Base-by-base conservation (phyloP, 1,140 invertebrate species). In the Drosophila novamexicana region DNA sequence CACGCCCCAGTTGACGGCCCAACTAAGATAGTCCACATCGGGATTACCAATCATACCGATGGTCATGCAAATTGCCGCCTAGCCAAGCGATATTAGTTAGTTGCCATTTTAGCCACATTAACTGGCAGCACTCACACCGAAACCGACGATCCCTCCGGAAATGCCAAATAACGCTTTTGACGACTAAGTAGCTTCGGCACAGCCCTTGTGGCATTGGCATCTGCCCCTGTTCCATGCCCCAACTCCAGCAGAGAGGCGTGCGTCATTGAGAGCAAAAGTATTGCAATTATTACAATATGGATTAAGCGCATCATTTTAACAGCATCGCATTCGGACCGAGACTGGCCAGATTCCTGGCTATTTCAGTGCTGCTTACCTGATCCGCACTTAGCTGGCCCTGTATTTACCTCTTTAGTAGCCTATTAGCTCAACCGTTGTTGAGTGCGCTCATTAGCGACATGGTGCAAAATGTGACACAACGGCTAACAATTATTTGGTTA, bases 1-100 rank as follows among this genome's bases (percentile, higher is more conserved):
- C 29, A 96, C 95, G 63, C 95, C 96, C 95, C 95, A 96, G 88
- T 96, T 96, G 16, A 92, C 77, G 1, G 91, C 92, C 81, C 86
- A 93, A 62, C 91, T 93, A 1, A 92, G 67, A 52, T 75, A 92
- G 44, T 91, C 68, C 34, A 81, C 77, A 56, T 91, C 64, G 10
- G 92, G 91, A 66, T 92, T 92, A 40, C 91, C 91, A 79, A 91
- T 79, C 57, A 91, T 82, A 22, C 92, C 91, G 34, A 92, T 77
- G 22, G 91, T 92, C 68, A 90, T 22, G 69, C 92, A 92, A 56
- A 92, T 82, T 2, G 92, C 81, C 6, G 74, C 92, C 91, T 92
- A 56, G 10, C 9, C 14, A 39, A 56, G 18, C 9, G 50, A 8
- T 14, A 62, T 29, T 29, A 42, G 39, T 47, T 34, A 16, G n/a